Evolutionary conservation across 1,140 invertebrate species (phyloP).

Genomic region (Psix sp.): DNA sequence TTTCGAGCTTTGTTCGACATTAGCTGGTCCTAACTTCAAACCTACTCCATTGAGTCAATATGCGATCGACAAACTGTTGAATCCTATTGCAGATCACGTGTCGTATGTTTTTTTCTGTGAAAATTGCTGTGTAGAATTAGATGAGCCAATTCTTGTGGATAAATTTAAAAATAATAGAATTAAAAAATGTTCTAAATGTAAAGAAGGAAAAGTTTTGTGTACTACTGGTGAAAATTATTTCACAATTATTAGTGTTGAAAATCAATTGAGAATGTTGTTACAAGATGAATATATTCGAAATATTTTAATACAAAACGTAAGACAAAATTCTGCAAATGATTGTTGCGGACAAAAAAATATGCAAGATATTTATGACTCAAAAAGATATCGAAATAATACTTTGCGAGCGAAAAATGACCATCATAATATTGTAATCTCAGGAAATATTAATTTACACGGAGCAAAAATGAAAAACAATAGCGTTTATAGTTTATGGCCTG

Average conservation of each 20-base stretch:
- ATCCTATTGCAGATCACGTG: slow-evolving; percentile 26
- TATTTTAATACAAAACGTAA: slow-evolving; percentile 18
- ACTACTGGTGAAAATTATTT: slow-evolving; percentile 30
- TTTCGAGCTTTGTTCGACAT: slow-evolving; percentile 18
- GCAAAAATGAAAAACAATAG: slow-evolving; percentile 34
- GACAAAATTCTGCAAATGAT: background rate
- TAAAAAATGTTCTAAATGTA: slow-evolving; percentile 16
- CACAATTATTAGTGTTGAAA: slow-evolving; percentile 15
- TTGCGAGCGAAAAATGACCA: slow-evolving; percentile 20
- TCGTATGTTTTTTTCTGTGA: slow-evolving; percentile 30
- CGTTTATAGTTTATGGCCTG: slow-evolving; percentile 43
- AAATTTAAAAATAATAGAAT: slow-evolving; percentile 24
- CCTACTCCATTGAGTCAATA: slow-evolving; percentile 16
- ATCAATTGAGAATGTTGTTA: slow-evolving; percentile 21
- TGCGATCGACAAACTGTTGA: slow-evolving; percentile 33
- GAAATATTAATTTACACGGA: slow-evolving; percentile 50
- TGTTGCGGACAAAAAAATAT: slow-evolving; percentile 15
- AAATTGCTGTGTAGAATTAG: slow-evolving; percentile 22
- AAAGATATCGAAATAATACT: slow-evolving; percentile 23
- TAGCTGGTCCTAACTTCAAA: slow-evolving; percentile 27
- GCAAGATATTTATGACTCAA: slow-evolving; percentile 20
- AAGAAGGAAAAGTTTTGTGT: slow-evolving; percentile 18
- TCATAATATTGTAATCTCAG: slow-evolving; percentile 21
- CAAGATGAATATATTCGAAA: slow-evolving; percentile 13
- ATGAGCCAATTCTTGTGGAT: slow-evolving; percentile 20